phyloP scores from a whole-genome alignment of 1,140 invertebrate genomes.

The Drosophila sturtevanti region DNA sequence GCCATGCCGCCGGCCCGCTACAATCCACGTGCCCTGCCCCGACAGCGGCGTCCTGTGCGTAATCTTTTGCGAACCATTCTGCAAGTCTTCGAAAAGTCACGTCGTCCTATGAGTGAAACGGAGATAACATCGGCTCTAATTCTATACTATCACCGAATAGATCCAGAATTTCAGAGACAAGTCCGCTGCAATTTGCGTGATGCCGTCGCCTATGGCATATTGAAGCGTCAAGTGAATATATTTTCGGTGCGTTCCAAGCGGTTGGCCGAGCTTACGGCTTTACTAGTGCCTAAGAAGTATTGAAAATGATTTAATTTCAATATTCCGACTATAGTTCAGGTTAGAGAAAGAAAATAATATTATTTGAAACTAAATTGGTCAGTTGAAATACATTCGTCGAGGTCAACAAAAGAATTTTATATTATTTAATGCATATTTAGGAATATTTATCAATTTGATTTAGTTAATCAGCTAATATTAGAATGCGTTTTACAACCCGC shows the following conservation, averaged over 20 bases:
- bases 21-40: constrained; percentile 15
- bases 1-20: constrained; percentile 43
- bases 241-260: constrained; percentile 25
- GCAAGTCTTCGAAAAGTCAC: constrained; percentile 23
- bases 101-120: constrained; percentile 33
- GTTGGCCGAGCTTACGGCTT: constrained; percentile 29
- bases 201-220: constrained; percentile 47
- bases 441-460: constrained; percentile 7
- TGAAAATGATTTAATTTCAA: no score
- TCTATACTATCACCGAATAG: constrained; percentile 17
- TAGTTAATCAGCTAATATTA: constrained; percentile 1
- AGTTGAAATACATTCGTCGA: neutral
- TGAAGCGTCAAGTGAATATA: constrained; percentile 27
- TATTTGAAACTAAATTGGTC: neutral
- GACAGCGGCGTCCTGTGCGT: constrained; percentile 24
- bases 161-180: constrained; percentile 54
- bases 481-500: neutral
- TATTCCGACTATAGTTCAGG: no score
- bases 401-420: neutral
- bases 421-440: neutral
- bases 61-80: constrained; percentile 41
- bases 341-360: neutral
- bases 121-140: constrained; percentile 31
- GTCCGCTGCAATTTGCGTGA: constrained; percentile 41
- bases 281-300: neutral